These are phyloP conservation scores for Danaus plexippus DNA, from an alignment of 1,140 invertebrate species.

Conservation along the genomic window DNA sequence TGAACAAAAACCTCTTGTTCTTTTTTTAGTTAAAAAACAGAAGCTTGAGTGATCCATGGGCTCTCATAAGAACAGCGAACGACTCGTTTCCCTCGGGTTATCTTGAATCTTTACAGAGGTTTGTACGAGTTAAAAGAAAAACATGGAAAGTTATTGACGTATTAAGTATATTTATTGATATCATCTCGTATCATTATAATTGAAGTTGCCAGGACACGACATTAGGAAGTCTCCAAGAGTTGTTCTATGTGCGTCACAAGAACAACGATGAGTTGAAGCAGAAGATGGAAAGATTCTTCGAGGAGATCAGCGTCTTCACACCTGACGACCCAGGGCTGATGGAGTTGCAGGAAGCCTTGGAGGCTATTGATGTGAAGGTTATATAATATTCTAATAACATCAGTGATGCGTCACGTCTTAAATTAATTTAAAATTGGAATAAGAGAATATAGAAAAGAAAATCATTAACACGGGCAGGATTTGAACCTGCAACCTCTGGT, in stretches of 20 bases:
- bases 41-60: conserved; percentile 45
- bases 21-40: conserved; percentile 34
- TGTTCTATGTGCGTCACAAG: conserved; percentile 5
- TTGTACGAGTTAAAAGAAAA: conserved; percentile 1
- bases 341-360: conserved; percentile 37
- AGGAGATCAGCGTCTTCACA: conserved; percentile 41
- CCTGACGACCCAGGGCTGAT: conserved; percentile 43
- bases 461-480: too few species aligned
- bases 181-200: neutral
- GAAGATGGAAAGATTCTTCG: conserved; percentile 49
- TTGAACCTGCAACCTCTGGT: too few species aligned
- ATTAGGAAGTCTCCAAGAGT: conserved; percentile 23
- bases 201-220: conserved; percentile 32
- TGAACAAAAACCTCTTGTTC: neutral
- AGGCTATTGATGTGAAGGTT: conserved; percentile 35
- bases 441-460: too few species aligned
- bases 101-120: conserved; percentile 42
- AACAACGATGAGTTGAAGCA: conserved; percentile 39
- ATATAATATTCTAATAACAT: too few species aligned
- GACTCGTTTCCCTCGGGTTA: conserved; percentile 43
- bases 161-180: too few species aligned
- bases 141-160: too few species aligned
- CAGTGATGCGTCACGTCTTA: too few species aligned
- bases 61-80: conserved; percentile 32
- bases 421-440: too few species aligned